These are phyloP conservation scores for Luidia sarsii DNA, from an alignment of 53 echinoderm and acorn worm species.

Conservation along the genomic window DNA sequence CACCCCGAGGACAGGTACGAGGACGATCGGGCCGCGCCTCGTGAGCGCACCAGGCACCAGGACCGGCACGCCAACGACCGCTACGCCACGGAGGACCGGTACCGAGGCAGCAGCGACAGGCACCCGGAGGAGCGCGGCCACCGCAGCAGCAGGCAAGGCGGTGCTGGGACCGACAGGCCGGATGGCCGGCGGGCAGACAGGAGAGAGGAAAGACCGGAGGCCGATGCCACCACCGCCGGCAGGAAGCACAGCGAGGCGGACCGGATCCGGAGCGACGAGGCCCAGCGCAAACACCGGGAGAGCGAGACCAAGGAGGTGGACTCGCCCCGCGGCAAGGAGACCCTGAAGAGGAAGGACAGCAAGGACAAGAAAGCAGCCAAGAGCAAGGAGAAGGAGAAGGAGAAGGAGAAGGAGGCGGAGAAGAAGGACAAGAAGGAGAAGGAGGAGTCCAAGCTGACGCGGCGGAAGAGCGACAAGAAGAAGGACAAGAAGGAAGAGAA, in stretches of 20 bases:
- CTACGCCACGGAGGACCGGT: constrained; percentile 5
- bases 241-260: constrained; percentile 47
- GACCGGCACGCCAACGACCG: constrained; percentile 9
- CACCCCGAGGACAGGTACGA: neutral
- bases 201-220: constrained; percentile 38
- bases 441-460: constrained; percentile 14
- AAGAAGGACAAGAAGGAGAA: constrained; percentile 33
- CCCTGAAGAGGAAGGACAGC: constrained; percentile 25
- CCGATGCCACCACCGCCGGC: constrained; percentile 7
- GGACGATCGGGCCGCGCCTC: neutral
- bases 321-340: too few relatives aligned
- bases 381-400: constrained; percentile 43
- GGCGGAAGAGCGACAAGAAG: constrained; percentile 30
- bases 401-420: constrained; percentile 43
- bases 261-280: constrained; percentile 30
- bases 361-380: constrained; percentile 18
- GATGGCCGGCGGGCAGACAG: constrained; percentile 45
- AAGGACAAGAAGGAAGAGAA: constrained; percentile 33
- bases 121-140: constrained; percentile 44
- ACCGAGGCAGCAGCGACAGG: constrained; percentile 36
- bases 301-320: constrained; percentile 12
- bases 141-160: constrained; percentile 41
- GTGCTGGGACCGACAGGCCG: constrained; percentile 21
- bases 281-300: constrained; percentile 24
- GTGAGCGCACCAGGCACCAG: constrained; percentile 29